Base-by-base conservation (phyloP, 1,140 invertebrate genomes). In the Drosophila yakuba region DNA sequence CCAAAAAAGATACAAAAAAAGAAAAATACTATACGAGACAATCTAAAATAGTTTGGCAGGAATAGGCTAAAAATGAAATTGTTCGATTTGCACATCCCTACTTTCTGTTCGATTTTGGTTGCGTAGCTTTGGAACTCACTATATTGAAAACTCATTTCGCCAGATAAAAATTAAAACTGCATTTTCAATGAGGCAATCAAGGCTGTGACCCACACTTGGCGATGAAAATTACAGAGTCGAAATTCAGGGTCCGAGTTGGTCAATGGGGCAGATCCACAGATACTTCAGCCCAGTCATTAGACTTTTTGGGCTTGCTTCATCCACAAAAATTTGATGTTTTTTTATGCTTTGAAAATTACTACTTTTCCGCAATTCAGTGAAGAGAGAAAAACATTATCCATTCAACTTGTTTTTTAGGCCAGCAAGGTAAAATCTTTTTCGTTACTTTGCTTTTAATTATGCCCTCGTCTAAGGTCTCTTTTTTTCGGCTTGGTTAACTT, bases 141-240 rank as follows among this genome's bases (percentile, higher is more conserved):
- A 44, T 62, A 83, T 82, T 74, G 76, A 79, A 83, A 82, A 66
- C 80, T 75, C 75, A 75, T 83, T 83, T 79, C 55, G 62, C 47
- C 48, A 62, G 41, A 12, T 45, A 20, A 25, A 50, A 68, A 82
- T 74, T 82, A 76, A 68, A 79, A 44, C 15, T 52, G 44, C 38
- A 17, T 66, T 38, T 68, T 14, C 35, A 45, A 38, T 28, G 41
- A 25, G 50, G 12, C 66, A 69, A 47, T 68, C 63, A 47, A 68
- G 51, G 52, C 28, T 48, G 25, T 71, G 67, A 58, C 68, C 68
- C 38, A 71, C 44, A 58, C 35, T 47, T 17, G 50, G 5, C 2
- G n/a, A 11, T 62, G 43, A 2, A 68, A 66, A 66, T 68, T 52
- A 68, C 38, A 68, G 15, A 32, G n/a, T 38, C 11, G 11, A 45